Base-by-base conservation (phyloP, 2,888 invertebrate genomes). In the Pogonocherus hispidulus region DNA sequence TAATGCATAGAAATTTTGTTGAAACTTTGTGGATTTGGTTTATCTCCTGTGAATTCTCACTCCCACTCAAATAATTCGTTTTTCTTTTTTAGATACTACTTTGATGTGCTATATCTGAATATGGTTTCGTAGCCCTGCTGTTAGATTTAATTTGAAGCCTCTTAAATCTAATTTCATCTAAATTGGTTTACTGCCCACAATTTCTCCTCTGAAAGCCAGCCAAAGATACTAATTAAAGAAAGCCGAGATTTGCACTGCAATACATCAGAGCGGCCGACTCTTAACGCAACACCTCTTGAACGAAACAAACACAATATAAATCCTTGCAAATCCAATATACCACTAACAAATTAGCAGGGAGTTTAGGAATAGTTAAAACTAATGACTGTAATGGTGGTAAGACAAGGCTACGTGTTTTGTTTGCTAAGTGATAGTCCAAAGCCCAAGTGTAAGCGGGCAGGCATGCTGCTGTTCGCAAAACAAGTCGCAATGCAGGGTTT, bases 281-380 rank as follows among this genome's bases (percentile, higher is more conserved):
- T 41, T 23, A 46, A 44, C 57, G 14, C 44, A 16, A 23, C 23
- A 44, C 46, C 57, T 23, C 44, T 57, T 57, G 22, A 27, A 55
- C 51, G 20, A 56, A 62, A 49, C 54, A 47, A 44, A 67, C 62
- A 56, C 55, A 63, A 63, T 51, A 67, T 67, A 63, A 67, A 64
- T 67, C 67, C 67, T 56, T 47, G 41, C 11, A 60, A 70, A 67
- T 66, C 70, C 65, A 70, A 70, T 70, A 70, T 63, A 70, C 70
- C 64, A 47, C 67, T 54, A 51, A 67, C 65, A 67, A 70, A 70
- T 70, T 70, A 70, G 70, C 70, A 35, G 62, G 32, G 57, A 59
- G 69, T 69, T 27, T 65, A 67, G 66, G 65, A 69, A 72, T 72
- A 72, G 72, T 72, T 72, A 67, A 70, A 70, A 70, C 70, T 72